Evolutionary conservation across 1,140 invertebrate species (phyloP).

Genomic region (Brachionus sp.): DNA sequence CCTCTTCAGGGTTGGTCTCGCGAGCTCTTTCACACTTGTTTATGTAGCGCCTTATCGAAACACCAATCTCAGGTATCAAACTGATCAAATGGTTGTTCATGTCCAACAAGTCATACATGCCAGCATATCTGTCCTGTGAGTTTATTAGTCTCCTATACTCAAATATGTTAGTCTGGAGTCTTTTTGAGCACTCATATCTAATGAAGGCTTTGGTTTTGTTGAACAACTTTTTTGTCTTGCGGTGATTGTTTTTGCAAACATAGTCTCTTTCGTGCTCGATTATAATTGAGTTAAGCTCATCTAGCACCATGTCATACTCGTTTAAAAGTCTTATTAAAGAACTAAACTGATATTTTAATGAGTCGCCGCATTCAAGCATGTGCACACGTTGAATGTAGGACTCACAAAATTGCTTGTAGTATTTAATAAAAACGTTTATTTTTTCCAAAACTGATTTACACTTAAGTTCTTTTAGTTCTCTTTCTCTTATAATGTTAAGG

Average conservation of each 20-base stretch:
- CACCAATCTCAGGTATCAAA: conserved; percentile 26
- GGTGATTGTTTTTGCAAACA: conserved; percentile 37
- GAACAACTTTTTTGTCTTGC: conserved; percentile 28
- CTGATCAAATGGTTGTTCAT: conserved; percentile 44
- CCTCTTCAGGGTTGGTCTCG: background rate
- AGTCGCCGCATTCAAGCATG: background rate
- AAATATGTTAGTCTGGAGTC: conserved; percentile 36
- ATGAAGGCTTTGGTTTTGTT: conserved; percentile 42
- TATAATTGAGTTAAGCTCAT: conserved; percentile 25
- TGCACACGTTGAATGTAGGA: conserved; percentile 4
- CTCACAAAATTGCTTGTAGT: conserved; percentile 32
- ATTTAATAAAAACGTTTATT: conserved; percentile 38
- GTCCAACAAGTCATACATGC: conserved; percentile 39
- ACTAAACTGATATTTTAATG: conserved; percentile 7
- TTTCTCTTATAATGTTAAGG: conserved; percentile 21
- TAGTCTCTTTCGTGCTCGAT: conserved; percentile 15
- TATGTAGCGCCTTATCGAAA: conserved; percentile 42
- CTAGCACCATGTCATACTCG: background rate
- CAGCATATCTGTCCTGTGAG: conserved; percentile 41
- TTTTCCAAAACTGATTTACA: conserved; percentile 34
- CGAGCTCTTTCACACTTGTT: conserved; percentile 30
- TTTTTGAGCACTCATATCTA: conserved; percentile 18
- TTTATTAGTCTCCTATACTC: conserved; percentile 23
- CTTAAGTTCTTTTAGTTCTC: background rate
- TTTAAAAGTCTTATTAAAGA: conserved; percentile 1